Evolutionary conservation across 1,140 invertebrate species (phyloP), one percentile per base, ranked within the genome.

Genomic region (Trachelipus rathkii): DNA sequence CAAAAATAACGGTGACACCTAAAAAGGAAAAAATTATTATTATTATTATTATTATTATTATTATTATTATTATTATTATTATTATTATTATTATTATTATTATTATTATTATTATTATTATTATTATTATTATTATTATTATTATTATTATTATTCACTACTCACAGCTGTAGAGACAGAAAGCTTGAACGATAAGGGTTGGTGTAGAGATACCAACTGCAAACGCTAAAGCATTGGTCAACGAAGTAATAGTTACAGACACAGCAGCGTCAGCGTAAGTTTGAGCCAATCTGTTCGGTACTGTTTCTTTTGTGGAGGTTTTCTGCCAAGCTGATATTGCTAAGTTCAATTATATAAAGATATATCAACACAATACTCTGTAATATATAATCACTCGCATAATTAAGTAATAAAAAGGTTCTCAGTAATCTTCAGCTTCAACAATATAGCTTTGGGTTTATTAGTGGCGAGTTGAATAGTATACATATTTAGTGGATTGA

Each of bases 301-400:
- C 92, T 10, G 90, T 87, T 80, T 92, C 88, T 82, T 92, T 90
- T 15, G 91, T 89, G 0, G 91, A 90, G 0, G 94, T 95, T 44
- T 94, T 87, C 75, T 94, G 87, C 93, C 95, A 97, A 0, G 95
- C 93, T 0, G 95, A 95, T 79, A 98, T 85, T 91, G 98, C 95
- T 6, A 97, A n/a, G n/a, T n/a, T n/a, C 95, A 85, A 97, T 97
- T 46, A 95, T 97, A 84, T 97, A n/a, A n/a, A n/a, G n/a, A n/a
- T n/a, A n/a, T 95, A 84, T 98, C 96, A 72, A 97, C 96, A 60
- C 95, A 82, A 98, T 75, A 10, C 73, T n/a, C 73, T 75, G 53
- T 4, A 19, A 60, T n/a, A n/a, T n/a, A n/a, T n/a, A n/a, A n/a
- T n/a, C n/a, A n/a, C n/a, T n/a, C n/a, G n/a, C n/a, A n/a, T n/a